Conservation (phyloP, 2,113 vertebrate species). For the Poeciliopsis retropinna region DNA sequence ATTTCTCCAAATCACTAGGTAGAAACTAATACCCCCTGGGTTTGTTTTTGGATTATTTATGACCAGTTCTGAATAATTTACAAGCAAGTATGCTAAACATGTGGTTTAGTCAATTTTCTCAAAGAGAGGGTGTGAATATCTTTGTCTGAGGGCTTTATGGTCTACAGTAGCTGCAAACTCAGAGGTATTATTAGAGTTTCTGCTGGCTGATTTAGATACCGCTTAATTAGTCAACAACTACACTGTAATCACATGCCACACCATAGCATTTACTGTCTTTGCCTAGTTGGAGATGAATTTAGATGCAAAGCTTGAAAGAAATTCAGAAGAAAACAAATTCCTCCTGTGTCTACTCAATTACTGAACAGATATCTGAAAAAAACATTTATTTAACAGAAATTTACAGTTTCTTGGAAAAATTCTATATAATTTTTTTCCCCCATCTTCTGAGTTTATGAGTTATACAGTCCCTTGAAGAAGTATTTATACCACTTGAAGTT, state of each 20-base stretch:
- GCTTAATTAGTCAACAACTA: conserved; percentile 68
- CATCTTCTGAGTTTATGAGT: not conserved
- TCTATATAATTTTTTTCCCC: not conserved
- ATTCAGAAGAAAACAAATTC: not conserved
- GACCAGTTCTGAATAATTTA: conserved; percentile 13
- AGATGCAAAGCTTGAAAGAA: conserved; percentile 8
- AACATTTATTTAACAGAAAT: not conserved
- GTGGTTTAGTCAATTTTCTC: conserved; percentile 38
- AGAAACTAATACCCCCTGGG: not conserved
- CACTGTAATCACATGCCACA: conserved; percentile 64
- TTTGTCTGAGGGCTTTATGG: conserved; percentile 46
- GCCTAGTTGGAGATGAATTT: not conserved
- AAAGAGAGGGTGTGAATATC: conserved; percentile 72
- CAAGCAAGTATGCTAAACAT: conserved; percentile 31
- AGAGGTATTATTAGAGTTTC: conserved; percentile 63
- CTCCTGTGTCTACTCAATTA: no score
- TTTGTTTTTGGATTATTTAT: conserved; percentile 19
- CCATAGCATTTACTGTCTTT: conserved; percentile 65
- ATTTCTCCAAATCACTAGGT: not conserved
- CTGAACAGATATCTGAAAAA: not conserved
- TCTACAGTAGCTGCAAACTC: conserved; percentile 44
- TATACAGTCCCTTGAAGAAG: not conserved
- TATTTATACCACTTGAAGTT: not conserved
- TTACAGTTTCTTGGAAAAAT: not conserved
- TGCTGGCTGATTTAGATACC: conserved; percentile 53